Evolutionary conservation across 2,797 vertebrate genomes (phyloP).

Genomic region (Mastacembelus armatus): DNA sequence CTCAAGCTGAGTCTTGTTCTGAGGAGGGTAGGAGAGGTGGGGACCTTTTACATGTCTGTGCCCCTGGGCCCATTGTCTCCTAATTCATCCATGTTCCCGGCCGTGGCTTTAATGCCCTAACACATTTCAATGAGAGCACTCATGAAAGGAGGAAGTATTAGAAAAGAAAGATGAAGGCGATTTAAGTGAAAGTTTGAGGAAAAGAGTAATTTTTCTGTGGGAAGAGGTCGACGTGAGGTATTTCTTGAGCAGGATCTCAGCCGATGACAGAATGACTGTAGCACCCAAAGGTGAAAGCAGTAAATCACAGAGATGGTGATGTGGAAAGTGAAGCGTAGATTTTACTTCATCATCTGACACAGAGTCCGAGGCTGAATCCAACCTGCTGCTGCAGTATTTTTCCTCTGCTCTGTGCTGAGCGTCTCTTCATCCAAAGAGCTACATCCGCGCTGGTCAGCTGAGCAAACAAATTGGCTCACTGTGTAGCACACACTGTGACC

Average conservation of each 20-base stretch:
- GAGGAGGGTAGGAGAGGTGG: no score
- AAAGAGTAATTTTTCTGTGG: conserved; percentile 33
- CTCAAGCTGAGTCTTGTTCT: no score
- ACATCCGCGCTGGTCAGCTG: not conserved
- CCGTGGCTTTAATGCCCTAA: not conserved
- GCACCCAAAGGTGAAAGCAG: conserved; percentile 51
- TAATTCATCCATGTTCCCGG: no score
- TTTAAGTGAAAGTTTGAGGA: conserved; percentile 25
- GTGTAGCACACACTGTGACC: no score
- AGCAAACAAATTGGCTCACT: not conserved
- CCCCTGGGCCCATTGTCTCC: no score
- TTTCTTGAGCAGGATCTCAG: conserved; percentile 50
- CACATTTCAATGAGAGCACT: not conserved
- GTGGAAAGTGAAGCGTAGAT: conserved; percentile 28
- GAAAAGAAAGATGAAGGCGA: conserved; percentile 22
- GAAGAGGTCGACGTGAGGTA: conserved; percentile 35
- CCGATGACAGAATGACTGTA: conserved; percentile 44
- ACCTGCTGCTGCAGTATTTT: conserved; percentile 11
- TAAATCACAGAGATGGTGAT: conserved; percentile 44
- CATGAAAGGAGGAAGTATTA: not conserved
- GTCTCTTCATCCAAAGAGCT: conserved; percentile 11
- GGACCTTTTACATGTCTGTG: no score
- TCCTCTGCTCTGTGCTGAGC: not conserved
- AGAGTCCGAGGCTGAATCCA: conserved; percentile 24
- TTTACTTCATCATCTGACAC: conserved; percentile 28